Base-by-base conservation (phyloP, 2,888 invertebrate genomes). In the Zeuzera pyrina region DNA sequence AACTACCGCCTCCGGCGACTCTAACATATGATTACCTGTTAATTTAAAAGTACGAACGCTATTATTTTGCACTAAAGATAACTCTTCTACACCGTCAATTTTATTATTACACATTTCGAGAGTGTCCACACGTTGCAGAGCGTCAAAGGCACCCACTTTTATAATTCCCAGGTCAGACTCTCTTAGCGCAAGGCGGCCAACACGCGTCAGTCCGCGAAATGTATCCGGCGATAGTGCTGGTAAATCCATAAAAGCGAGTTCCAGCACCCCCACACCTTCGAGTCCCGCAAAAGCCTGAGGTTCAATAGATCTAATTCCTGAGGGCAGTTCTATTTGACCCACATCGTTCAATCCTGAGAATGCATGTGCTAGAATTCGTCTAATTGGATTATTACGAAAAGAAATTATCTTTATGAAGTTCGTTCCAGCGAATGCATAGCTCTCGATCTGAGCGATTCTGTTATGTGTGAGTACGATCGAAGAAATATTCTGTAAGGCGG, bases 361-460 rank as follows among this genome's bases (percentile, higher is more conserved):
- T 1, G 95, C 93, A 41, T 91, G 90, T 22, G 90, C 89, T 39
- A 93, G 89, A 42, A 97, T 88, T 47, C 88, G 88, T 45, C 93
- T 87, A 39, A 94, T 83, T 0, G 95, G 92, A 73, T 97, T 97
- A 64, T 94, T 91, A 47, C 89, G 89, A 38, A 97, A 77, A 29
- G 94, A 88, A 42, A 97, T 88, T 44, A 93, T 77, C 53, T 90
- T 90, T 37, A 97, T 88, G 63, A 91, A 91, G 36, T 92, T 91
- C 5, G 95, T 93, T 28, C 94, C 94, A 2, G 92, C 93, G 57
- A 97, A 96, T 12, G 94, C 92, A 61, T 92, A 91, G 3, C 90
- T 89, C 54, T 88, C 88, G 35, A 91, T 88, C 47, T 89, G 87
- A 23, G 85, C 85, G 30, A 91, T 91, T 53, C 88, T 87, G 62